Conservation (phyloP, 2,113 vertebrate genomes). For the Pomatorhinus ruficollis region DNA sequence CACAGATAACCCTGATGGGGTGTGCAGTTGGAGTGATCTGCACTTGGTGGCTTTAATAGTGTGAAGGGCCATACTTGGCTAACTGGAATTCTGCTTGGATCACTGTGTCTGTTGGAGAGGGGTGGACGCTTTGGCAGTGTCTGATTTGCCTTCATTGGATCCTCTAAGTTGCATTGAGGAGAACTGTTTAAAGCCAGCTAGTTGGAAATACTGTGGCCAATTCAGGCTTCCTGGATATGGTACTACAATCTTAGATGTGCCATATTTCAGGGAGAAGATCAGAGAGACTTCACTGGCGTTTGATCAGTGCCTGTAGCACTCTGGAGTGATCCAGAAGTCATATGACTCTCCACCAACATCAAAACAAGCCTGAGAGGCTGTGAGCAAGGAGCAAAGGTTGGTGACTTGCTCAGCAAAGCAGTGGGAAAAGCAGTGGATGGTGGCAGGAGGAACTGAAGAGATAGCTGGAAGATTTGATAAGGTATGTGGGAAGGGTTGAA, state of each 20-base stretch:
- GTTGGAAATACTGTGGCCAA: not conserved
- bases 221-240: not conserved
- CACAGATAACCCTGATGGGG: not conserved
- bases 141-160: not conserved
- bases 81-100: not conserved
- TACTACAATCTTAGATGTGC: not conserved
- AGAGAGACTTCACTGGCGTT: not conserved
- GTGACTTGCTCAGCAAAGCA: not conserved
- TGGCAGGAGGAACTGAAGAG: not conserved
- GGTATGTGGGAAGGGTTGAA: not conserved
- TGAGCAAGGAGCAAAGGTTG: not conserved
- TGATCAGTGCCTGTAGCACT: not conserved
- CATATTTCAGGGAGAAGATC: not conserved
- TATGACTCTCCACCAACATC: not conserved
- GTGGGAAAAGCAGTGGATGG: not conserved
- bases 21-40: not conserved
- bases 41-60: not conserved
- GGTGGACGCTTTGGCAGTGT: not conserved
- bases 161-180: not conserved
- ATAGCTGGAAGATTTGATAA: not conserved
- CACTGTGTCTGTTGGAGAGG: not conserved
- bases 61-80: not conserved
- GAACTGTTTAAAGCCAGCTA: not conserved
- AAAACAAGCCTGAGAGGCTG: not conserved
- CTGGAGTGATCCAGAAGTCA: not conserved